A percentile compares a stretch with the other conserved stretches of the same genome.
Evolutionary conservation across 2,888 invertebrate genomes (phyloP).

Genomic region (Ichneumoninae sp.): DNA sequence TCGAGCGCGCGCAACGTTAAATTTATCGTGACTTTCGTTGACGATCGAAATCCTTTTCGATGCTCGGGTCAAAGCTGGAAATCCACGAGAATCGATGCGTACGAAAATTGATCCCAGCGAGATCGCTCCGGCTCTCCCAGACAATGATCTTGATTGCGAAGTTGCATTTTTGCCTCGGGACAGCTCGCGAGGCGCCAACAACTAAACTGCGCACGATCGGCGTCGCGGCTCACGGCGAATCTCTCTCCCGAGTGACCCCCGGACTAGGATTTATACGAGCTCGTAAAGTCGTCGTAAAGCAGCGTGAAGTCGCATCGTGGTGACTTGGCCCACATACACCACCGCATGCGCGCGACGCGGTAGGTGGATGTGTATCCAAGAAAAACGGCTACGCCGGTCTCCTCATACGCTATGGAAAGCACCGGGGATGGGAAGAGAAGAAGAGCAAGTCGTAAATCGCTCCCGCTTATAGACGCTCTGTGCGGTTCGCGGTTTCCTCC

Average conservation of each 20-base stretch:
- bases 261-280: constrained; percentile 77
- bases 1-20: background rate
- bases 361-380: constrained; percentile 46
- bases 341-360: constrained; percentile 58
- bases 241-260: constrained; percentile 54
- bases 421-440: constrained; percentile 66
- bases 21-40: background rate
- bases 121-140: background rate
- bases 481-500: constrained; percentile 79
- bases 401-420: constrained; percentile 45
- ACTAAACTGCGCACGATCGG: constrained; percentile 15
- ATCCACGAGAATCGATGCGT: background rate
- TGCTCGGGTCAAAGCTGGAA: background rate
- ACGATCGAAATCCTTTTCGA: background rate
- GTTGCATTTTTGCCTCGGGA: background rate
- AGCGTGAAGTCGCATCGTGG: constrained; percentile 66
- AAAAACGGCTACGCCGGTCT: constrained; percentile 26
- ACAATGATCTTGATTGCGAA: background rate
- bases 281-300: constrained; percentile 79
- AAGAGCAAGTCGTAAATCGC: constrained; percentile 77
- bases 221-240: constrained; percentile 39
- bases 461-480: constrained; percentile 74
- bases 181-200: background rate
- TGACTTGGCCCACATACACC: constrained; percentile 80
- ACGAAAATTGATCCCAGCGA: too few relatives aligned